A percentile compares a stretch with the other conserved stretches of the same genome.
These are phyloP conservation scores for Pogonocherus hispidulus DNA, from an alignment of 2,888 invertebrate species.

Conservation along the genomic window DNA sequence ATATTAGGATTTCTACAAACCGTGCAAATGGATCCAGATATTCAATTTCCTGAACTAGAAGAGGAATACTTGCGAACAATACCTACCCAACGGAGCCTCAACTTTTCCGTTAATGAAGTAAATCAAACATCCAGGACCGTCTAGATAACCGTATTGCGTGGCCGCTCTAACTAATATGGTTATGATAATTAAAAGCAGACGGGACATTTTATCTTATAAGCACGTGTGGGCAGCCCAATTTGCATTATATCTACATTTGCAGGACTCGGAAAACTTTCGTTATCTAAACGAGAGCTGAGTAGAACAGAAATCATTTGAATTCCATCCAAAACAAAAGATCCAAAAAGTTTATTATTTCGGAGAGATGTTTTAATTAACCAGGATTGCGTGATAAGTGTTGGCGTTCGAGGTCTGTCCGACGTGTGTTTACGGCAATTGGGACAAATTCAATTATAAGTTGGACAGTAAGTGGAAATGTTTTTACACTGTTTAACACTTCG, in stretches of 20 bases:
- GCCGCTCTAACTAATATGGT: background rate
- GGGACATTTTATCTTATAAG: background rate
- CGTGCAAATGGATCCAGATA: too few species aligned
- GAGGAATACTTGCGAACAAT: background rate
- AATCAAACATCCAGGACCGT: background rate
- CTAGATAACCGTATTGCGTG: background rate
- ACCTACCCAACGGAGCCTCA: background rate
- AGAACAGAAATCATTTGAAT: constrained; percentile 19
- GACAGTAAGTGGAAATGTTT: background rate
- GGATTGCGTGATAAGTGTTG: background rate
- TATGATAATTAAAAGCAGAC: background rate
- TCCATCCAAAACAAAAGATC: constrained; percentile 11
- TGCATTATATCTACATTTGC: constrained; percentile 9
- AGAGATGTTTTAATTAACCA: constrained; percentile 24
- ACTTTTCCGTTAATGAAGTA: constrained; percentile 1
- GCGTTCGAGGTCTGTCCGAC: background rate
- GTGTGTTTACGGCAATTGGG: background rate
- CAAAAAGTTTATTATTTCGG: constrained; percentile 14
- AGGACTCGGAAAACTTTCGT: constrained; percentile 12
- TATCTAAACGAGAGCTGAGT: constrained; percentile 18
- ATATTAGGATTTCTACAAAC: too few species aligned
- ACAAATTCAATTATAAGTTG: constrained; percentile 9
- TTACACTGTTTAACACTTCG: too few species aligned
- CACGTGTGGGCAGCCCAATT: constrained; percentile 3
- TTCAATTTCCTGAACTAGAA: too few species aligned